Evolutionary conservation across 2,888 invertebrate genomes (phyloP).

Genomic region (Ephialtes manifestator): DNA sequence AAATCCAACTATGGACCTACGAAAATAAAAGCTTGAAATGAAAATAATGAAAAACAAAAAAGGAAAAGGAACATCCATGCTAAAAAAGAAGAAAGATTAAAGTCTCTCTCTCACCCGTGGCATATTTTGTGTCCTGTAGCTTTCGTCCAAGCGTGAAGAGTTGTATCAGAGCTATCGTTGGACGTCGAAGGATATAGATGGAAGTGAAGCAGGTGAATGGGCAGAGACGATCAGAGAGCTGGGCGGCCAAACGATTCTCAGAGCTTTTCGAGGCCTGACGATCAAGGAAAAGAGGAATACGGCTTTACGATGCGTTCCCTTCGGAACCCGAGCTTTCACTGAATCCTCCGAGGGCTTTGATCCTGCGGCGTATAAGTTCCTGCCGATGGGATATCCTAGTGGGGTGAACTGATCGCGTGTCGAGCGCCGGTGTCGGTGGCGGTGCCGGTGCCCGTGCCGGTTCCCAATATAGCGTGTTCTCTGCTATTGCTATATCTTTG

Average conservation of each 20-base stretch:
- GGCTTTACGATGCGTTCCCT: slow-evolving; percentile 74
- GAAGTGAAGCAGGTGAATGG: slow-evolving; percentile 23
- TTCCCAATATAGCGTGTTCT: slow-evolving; percentile 65
- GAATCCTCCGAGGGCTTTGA: slow-evolving; percentile 71
- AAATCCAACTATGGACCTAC: not conserved
- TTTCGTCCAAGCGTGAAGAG: slow-evolving; percentile 8
- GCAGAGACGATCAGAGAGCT: slow-evolving; percentile 10
- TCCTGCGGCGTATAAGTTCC: slow-evolving; percentile 24
- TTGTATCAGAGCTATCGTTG: slow-evolving; percentile 2
- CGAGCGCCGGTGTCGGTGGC: slow-evolving; percentile 69
- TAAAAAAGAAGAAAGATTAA: slow-evolving; percentile 15
- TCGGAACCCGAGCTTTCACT: slow-evolving; percentile 80
- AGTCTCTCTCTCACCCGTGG: slow-evolving; percentile 69
- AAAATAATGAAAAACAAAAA: not conserved
- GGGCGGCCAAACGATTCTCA: slow-evolving; percentile 78
- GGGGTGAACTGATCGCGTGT: slow-evolving; percentile 78
- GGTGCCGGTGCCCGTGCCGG: slow-evolving; percentile 67
- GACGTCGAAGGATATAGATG: slow-evolving; percentile 18
- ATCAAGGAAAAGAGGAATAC: slow-evolving; percentile 57
- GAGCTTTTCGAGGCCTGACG: slow-evolving; percentile 74
- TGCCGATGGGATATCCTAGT: slow-evolving; percentile 29
- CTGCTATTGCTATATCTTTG: slow-evolving; percentile 4
- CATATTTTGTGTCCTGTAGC: slow-evolving; percentile 59
- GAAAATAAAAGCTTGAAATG: not conserved
- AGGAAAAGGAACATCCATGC: not conserved